Evolutionary conservation across 1,140 invertebrate genomes (phyloP).

Genomic region (Parasteatoda tepidariorum): DNA sequence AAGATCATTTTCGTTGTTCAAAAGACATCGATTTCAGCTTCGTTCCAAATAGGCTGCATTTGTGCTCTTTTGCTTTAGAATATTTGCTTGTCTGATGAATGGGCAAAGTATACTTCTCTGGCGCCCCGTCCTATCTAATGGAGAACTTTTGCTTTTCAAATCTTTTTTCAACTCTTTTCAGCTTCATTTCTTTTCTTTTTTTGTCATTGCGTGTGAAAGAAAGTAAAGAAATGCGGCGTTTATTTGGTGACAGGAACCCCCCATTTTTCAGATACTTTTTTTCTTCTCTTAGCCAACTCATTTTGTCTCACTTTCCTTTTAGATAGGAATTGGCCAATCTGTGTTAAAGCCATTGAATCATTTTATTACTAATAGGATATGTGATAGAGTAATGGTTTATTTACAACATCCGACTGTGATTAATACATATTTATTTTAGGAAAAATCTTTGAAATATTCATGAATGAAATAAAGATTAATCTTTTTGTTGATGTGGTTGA

Average conservation of each 20-base stretch:
- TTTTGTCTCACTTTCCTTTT: too few species aligned
- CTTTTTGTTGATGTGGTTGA: too few species aligned
- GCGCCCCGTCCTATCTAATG: conserved; percentile 32
- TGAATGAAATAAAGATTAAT: too few species aligned
- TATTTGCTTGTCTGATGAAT: conserved; percentile 56
- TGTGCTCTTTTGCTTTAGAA: conserved; percentile 43
- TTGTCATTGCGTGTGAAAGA: not conserved
- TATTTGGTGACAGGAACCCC: not conserved
- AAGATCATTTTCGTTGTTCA: not conserved
- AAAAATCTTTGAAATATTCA: too few species aligned
- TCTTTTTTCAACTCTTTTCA: conserved; percentile 12
- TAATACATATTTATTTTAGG: too few species aligned
- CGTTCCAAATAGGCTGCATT: conserved; percentile 20
- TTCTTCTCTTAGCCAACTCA: too few species aligned
- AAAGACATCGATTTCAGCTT: not conserved
- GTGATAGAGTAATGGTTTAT: too few species aligned
- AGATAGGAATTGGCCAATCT: too few species aligned
- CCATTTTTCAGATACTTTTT: too few species aligned
- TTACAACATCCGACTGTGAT: too few species aligned
- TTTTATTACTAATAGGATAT: too few species aligned
- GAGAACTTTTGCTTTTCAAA: conserved; percentile 20
- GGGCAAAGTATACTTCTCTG: conserved; percentile 40
- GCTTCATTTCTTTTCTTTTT: not conserved
- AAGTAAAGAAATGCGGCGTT: not conserved
- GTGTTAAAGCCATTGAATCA: too few species aligned